These are phyloP conservation scores for Chironomus riparius DNA, from an alignment of 2,888 invertebrate species.

Conservation along the genomic window DNA sequence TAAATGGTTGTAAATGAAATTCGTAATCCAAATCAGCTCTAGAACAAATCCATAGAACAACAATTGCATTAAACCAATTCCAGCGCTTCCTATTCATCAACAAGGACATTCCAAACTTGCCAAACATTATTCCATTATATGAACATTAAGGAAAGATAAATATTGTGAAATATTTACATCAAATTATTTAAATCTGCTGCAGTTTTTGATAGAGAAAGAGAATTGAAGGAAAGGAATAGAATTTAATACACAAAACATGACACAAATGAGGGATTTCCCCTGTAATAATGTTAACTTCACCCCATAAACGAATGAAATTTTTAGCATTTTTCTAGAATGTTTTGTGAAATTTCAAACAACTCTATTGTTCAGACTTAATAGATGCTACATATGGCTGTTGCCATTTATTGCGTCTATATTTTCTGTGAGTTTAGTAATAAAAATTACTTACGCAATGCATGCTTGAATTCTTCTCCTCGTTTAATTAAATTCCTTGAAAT, in stretches of 20 bases:
- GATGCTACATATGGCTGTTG: background rate
- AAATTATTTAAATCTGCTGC: background rate
- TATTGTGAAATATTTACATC: constrained; percentile 8
- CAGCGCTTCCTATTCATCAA: too few relatives aligned
- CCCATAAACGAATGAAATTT: background rate
- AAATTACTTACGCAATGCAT: background rate
- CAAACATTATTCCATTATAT: background rate
- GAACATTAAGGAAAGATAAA: background rate
- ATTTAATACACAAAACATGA: background rate
- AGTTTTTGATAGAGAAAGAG: background rate
- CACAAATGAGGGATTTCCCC: background rate
- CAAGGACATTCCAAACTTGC: too few relatives aligned
- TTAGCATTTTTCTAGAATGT: background rate
- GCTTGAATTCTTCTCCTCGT: too few relatives aligned
- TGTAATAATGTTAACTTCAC: background rate
- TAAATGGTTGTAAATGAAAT: too few relatives aligned
- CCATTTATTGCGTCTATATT: background rate
- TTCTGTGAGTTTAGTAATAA: background rate
- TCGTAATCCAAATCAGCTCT: too few relatives aligned
- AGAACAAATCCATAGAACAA: too few relatives aligned
- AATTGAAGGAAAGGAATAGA: background rate
- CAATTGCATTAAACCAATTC: too few relatives aligned
- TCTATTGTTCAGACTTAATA: background rate
- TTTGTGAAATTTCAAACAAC: background rate
- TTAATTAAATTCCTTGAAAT: background rate